Conservation (phyloP, 37 sponge, comb jelly and placozoan species). For the Axinella damicornis region DNA sequence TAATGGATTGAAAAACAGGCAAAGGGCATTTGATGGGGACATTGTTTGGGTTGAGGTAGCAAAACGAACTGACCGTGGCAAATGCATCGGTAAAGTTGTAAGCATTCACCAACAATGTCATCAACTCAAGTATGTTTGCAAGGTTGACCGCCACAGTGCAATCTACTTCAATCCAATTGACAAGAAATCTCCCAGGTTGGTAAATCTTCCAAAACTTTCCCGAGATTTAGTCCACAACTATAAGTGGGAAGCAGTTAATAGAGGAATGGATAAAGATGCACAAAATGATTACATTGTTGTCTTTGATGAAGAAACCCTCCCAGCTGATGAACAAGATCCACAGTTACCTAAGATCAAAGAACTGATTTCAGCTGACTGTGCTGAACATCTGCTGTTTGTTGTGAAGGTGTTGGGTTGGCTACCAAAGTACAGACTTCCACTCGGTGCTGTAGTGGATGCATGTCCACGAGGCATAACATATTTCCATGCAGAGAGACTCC, state of each 20-base stretch:
- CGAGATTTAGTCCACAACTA: neutral
- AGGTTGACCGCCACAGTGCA: constrained; percentile 43
- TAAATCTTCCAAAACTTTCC: constrained; percentile 50
- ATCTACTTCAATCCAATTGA: constrained; percentile 49
- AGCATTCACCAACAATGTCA: constrained; percentile 15
- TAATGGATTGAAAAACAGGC: constrained; percentile 34
- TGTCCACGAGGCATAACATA: constrained; percentile 27
- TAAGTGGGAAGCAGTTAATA: neutral
- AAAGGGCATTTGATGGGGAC: constrained; percentile 56
- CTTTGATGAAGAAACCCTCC: constrained; percentile 15
- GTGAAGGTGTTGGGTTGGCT: constrained; percentile 48
- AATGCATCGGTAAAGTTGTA: neutral
- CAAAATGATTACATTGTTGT: constrained; percentile 7
- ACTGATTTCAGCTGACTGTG: constrained; percentile 43
- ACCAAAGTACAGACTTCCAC: constrained; percentile 37
- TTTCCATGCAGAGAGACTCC: constrained; percentile 56
- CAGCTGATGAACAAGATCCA: constrained; percentile 5
- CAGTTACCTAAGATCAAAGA: constrained; percentile 45
- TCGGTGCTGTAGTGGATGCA: constrained; percentile 61
- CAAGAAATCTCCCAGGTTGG: constrained; percentile 28
- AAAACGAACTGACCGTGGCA: neutral
- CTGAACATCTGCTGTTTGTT: constrained; percentile 58
- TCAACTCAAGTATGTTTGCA: constrained; percentile 19
- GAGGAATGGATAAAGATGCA: no score
- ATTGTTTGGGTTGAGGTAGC: constrained; percentile 31